Base-by-base conservation (phyloP, 2,113 vertebrate genomes). In the Conger conger region DNA sequence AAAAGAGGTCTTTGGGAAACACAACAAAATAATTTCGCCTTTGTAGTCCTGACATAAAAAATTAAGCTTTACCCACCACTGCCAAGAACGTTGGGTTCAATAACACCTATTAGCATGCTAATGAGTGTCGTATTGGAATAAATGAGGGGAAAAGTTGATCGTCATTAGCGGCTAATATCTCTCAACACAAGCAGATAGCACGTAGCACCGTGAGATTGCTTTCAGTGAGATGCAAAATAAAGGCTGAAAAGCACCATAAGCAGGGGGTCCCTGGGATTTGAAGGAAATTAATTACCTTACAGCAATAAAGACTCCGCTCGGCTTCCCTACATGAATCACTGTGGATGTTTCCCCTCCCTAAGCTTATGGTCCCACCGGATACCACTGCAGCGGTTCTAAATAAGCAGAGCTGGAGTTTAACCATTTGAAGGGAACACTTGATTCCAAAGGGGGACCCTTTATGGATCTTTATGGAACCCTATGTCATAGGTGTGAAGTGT, bases 161-260 rank as follows among this genome's bases (percentile, higher is more conserved):
- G 80, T 73, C 79, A 85, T 85, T 85, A 82, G 20, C 42, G 53
- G 54, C 27, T 85, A 85, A 85, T 81, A 85, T 85, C 84, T 85
- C 80, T 54, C 60, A 33, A 85, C 80, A 35, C 60, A 53, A 85
- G 83, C 54, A 85, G 84, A 82, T 54, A 81, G 63, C 40, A 36
- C 40, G 77, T 35, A 82, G 80, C 54, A 33, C 42, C n/a, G 54
- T 1, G 40, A 85, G 84, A 85, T n/a, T 54, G 80, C 50, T 85
- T 85, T 77, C 63, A 54, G 38, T 53, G 76, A 85, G 80, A 63
- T 79, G 11, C 13, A 23, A 54, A 50, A 77, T 77, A 60, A 63
- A 76, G 50, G 27, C 17, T 81, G 79, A 76, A 40, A 45, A 76
- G 57, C 57, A 35, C 18, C 40, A 42, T 77, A 79, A 38, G 42